Conservation (phyloP, 2,888 invertebrate genomes). For the Orthonevra nobilis region DNA sequence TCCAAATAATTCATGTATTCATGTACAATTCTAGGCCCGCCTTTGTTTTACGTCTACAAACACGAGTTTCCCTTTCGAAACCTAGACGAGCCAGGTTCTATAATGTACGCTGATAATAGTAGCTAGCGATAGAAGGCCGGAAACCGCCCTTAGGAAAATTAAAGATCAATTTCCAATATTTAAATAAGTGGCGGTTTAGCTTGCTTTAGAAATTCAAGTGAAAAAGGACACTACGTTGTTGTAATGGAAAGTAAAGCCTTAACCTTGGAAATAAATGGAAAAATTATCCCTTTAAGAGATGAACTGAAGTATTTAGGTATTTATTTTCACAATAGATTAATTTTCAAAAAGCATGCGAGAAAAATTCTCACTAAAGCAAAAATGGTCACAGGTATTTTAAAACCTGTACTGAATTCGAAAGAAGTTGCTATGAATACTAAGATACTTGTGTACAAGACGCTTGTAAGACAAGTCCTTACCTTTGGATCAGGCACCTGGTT, state of each 20-base stretch:
- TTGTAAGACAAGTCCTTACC: not conserved
- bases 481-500: conserved; percentile 4
- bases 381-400: not conserved
- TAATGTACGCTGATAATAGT: not conserved
- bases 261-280: not conserved
- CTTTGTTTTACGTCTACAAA: not conserved
- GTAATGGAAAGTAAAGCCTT: conserved; percentile 14
- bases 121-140: not conserved
- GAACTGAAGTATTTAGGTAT: conserved; percentile 1
- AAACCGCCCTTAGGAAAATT: not conserved
- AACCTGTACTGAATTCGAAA: conserved; percentile 2
- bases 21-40: not conserved
- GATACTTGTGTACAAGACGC: conserved; percentile 1
- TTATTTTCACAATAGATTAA: conserved; percentile 8
- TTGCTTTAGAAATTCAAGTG: conserved; percentile 15
- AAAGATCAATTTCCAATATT: not conserved
- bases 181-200: not conserved
- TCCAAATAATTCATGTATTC: no score
- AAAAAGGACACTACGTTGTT: conserved; percentile 5
- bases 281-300: not conserved
- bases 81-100: not conserved
- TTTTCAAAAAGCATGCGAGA: conserved; percentile 7
- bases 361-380: not conserved
- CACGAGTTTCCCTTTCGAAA: not conserved
- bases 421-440: not conserved